A percentile compares a stretch with the other conserved stretches of the same genome.
Evolutionary conservation across 2,888 invertebrate genomes (phyloP).

Genomic region (Drosophila parthenogenetica): DNA sequence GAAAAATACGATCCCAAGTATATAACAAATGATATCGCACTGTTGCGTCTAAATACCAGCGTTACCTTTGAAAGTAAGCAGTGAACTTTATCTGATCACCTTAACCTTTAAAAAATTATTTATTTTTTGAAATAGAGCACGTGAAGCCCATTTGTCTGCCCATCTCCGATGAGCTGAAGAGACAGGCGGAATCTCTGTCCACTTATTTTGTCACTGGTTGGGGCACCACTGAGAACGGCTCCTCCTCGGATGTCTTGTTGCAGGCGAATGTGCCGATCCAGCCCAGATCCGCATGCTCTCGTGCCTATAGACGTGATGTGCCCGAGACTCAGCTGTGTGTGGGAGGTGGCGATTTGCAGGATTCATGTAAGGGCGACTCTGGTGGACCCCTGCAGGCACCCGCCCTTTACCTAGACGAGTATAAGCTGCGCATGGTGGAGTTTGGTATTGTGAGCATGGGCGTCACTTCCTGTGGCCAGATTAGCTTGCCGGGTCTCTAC

Average conservation of each 20-base stretch:
- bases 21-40: conserved; percentile 71
- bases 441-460: conserved; percentile 88
- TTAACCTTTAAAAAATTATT: accelerated
- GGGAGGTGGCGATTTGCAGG: conserved; percentile 73
- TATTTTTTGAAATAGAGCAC: conserved; percentile 51
- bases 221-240: conserved; percentile 78
- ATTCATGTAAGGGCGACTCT: conserved; percentile 81
- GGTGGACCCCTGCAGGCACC: conserved; percentile 78
- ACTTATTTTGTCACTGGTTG: conserved; percentile 74
- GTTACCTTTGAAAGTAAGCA: conserved; percentile 68
- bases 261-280: conserved; percentile 71
- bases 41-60: conserved; percentile 65
- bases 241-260: conserved; percentile 69
- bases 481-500: conserved; percentile 87
- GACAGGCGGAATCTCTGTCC: conserved; percentile 45
- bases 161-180: conserved; percentile 62
- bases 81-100: accelerated
- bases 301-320: conserved; percentile 55
- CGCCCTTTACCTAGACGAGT: conserved; percentile 53
- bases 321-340: conserved; percentile 86
- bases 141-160: conserved; percentile 77
- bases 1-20: conserved; percentile 57
- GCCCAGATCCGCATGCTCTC: conserved; percentile 49
- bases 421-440: conserved; percentile 68
- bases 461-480: conserved; percentile 86